Base-by-base conservation (phyloP, 2,113 vertebrate genomes). In the Pachyramphus minor region DNA sequence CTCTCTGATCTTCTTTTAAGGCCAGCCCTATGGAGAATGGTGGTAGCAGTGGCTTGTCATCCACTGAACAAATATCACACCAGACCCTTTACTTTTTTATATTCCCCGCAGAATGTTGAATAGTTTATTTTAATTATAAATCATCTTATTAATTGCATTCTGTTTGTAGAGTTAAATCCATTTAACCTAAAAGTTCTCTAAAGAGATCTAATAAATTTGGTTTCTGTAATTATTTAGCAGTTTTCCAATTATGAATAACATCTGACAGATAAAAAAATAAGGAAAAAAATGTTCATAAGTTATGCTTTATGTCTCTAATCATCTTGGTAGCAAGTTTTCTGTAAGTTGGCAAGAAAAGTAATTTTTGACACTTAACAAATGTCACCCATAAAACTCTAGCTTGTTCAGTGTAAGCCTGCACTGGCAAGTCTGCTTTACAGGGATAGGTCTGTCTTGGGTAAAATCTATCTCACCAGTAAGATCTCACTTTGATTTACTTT, bases 1-100 rank as follows among this genome's bases (percentile, higher is more conserved):
- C 82, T 93, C 60, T 89, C 79, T 94, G n/a, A 90, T 96, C 63
- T 85, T 86, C 56, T 95, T 94, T 96, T 92, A 95, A 97, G 90
- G 95, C 64, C 87, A 96, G 37, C 67, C 55, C 80, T 72, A 42
- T 49, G 31, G 93, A 95, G 93, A 91, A 87, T 55, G 56, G 28
- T 77, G 76, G 76, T 87, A 96, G 74, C 86, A 89, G 50, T 79
- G 71, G 22, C 78, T 87, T 96, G 93, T 86, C 84, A 94, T 84
- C 42, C 39, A 59, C 52, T 67, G 67, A 95, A 82, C 24, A 97
- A 88, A 47, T 56, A 95, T 30, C 53, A 80, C n/a, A 79, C 4
- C 44, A 92, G 21, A 44, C 79, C 60, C 45, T 91, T 82, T 74
- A 50, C 6, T 10, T 72, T 89, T 84, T 62, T n/a, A 76, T 41